These are phyloP conservation scores for Chesias legatella DNA, from an alignment of 2,888 invertebrate genomes.

Conservation along the genomic window DNA sequence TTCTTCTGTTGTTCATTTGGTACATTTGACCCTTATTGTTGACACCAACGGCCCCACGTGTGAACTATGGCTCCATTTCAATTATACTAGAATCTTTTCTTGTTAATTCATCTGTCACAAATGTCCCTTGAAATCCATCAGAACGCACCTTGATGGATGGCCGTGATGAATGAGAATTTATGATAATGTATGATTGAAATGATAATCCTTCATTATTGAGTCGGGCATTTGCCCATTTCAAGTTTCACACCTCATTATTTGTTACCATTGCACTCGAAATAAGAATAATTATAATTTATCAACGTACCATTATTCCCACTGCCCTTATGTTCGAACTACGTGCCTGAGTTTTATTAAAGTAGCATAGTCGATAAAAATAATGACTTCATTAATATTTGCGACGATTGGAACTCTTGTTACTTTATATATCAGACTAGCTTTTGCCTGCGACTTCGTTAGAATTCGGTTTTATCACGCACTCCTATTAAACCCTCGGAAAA, in stretches of 20 bases:
- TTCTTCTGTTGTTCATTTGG: slow-evolving; percentile 24
- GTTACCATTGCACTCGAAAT: slow-evolving; percentile 22
- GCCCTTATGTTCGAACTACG: not conserved
- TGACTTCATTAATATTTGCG: too few relatives aligned
- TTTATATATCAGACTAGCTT: too few relatives aligned
- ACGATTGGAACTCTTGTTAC: too few relatives aligned
- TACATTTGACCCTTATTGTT: slow-evolving; percentile 42
- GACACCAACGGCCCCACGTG: slow-evolving; percentile 64
- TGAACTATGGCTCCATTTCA: slow-evolving; percentile 63
- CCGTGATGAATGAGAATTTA: slow-evolving; percentile 62
- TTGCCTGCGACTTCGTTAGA: too few relatives aligned
- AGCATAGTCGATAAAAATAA: too few relatives aligned
- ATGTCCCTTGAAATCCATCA: slow-evolving; percentile 62
- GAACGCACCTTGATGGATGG: slow-evolving; percentile 57
- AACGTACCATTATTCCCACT: slow-evolving; percentile 4
- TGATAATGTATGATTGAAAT: slow-evolving; percentile 71
- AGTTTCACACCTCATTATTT: slow-evolving; percentile 52
- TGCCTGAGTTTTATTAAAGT: too few relatives aligned
- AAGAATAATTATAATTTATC: slow-evolving; percentile 11
- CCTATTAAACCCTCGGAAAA: too few relatives aligned
- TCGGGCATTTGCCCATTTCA: slow-evolving; percentile 49
- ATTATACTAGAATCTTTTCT: slow-evolving; percentile 50
- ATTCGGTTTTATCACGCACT: too few relatives aligned
- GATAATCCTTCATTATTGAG: slow-evolving; percentile 65
- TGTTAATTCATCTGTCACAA: slow-evolving; percentile 73